These are phyloP conservation scores for Charadrius vociferus DNA, from an alignment of 2,113 vertebrate species.

Conservation along the genomic window DNA sequence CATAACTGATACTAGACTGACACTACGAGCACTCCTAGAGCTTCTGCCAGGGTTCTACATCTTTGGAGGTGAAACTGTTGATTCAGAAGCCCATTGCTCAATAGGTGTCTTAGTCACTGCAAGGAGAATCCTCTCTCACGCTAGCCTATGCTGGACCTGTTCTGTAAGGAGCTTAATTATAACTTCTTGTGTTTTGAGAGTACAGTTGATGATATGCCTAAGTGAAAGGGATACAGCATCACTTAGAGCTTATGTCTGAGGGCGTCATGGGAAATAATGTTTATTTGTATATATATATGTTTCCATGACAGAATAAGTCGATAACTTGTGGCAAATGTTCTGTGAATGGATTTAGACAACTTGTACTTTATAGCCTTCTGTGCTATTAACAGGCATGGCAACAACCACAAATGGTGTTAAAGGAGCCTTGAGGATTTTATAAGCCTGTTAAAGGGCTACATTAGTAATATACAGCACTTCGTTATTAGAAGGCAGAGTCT, in stretches of 20 bases:
- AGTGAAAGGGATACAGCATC: neutral
- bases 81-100: neutral
- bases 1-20: neutral
- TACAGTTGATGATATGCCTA: neutral
- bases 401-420: neutral
- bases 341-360: neutral
- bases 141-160: neutral
- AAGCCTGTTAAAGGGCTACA: neutral
- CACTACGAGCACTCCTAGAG: neutral
- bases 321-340: neutral
- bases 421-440: neutral
- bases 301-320: neutral
- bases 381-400: neutral
- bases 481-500: neutral
- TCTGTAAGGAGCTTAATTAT: constrained; percentile 31
- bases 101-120: neutral
- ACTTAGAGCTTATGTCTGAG: neutral
- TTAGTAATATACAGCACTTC: neutral
- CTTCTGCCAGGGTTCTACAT: neutral
- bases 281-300: neutral
- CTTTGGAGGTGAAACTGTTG: neutral
- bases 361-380: neutral
- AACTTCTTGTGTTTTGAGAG: neutral
- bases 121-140: neutral
- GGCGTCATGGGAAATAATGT: neutral